Evolutionary conservation across 2,113 vertebrate species (phyloP), one percentile per base, ranked within the genome.

Genomic region (Anas platyrhynchos): DNA sequence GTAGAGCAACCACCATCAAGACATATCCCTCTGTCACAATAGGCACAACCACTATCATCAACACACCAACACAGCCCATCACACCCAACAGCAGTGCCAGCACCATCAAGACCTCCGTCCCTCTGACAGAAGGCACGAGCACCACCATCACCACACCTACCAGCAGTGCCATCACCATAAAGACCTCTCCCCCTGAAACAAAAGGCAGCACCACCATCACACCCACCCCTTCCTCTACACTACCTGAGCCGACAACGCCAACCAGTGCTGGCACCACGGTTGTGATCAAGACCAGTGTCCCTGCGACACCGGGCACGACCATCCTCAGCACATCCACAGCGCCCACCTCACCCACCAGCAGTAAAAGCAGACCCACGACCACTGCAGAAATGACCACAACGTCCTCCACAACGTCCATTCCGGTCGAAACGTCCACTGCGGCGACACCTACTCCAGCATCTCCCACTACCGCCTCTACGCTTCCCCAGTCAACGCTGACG

Each of bases 131-230:
- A 20, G 13, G 71, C 32, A 16, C 65, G 5, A 17, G 18, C 31
- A 81, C 22, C 7, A 7, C 3, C 6, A 14, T 18, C 41, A 41
- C 41, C 41, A 41, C 41, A 41, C 41, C 41, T 41, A 41, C 41
- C 41, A 41, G 41, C 11, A 41, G 41, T 38, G 38, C 38, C 21
- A 20, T 11, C 11, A 9, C 46, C 27, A 17, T 26, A 26, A 12
- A 29, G 7, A 21, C 21, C 4, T 7, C 58, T 27, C 6, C 1
- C 0, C 1, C 7, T 1, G 1, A 4, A 2, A 11, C 1, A 25
- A 4, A 3, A 16, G 0, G 10, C 38, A 38, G 9, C 38, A 38
- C 38, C 38, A 38, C 9, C 38, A 38, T 38, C 38, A 38, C 38
- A 44, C 55, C 27, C 26, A 75, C 26, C 16, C 43, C 43, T 44